A percentile compares a stretch with the other conserved stretches of the same genome.
These are phyloP conservation scores for Pollachius pollachius DNA, from an alignment of 2,113 vertebrate genomes.

Conservation along the genomic window DNA sequence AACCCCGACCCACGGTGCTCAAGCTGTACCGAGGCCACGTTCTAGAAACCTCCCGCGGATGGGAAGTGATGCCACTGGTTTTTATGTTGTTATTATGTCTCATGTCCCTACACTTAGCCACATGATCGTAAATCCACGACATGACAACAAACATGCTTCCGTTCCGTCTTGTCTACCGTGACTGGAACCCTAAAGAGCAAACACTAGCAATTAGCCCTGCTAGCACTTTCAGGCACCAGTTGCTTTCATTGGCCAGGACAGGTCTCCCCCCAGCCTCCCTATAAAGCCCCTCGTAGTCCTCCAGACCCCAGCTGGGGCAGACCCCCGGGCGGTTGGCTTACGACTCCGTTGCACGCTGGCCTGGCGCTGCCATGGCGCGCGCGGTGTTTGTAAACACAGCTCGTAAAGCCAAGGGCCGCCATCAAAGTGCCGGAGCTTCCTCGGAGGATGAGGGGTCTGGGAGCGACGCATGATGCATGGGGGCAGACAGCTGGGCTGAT, in stretches of 20 bases:
- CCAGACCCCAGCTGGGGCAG: conserved; percentile 42
- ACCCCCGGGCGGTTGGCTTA: conserved; percentile 61
- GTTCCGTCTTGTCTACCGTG: conserved; percentile 51
- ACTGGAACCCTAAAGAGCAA: conserved; percentile 48
- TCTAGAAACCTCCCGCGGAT: too few relatives aligned
- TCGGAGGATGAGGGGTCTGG: conserved; percentile 52
- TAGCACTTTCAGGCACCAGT: conserved; percentile 72
- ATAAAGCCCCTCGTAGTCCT: conserved; percentile 64
- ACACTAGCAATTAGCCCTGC: conserved; percentile 58
- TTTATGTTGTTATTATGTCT: too few relatives aligned
- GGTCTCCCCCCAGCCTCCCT: conserved; percentile 49
- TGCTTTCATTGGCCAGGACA: conserved; percentile 69
- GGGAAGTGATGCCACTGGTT: too few relatives aligned
- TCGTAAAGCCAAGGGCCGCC: conserved; percentile 53
- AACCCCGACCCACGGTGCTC: too few relatives aligned
- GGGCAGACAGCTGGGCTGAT: conserved; percentile 57
- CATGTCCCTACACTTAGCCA: too few relatives aligned
- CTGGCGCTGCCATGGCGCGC: conserved; percentile 51
- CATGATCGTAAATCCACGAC: too few relatives aligned
- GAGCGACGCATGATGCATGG: conserved; percentile 32
- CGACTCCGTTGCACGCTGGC: conserved; percentile 64
- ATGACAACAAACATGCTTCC: conserved; percentile 38
- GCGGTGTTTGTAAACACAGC: conserved; percentile 69
- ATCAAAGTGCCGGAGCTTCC: conserved; percentile 51
- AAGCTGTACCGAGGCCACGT: too few relatives aligned